These are phyloP conservation scores for Rhamnusium bicolor DNA, from an alignment of 2,888 invertebrate genomes.

Conservation along the genomic window DNA sequence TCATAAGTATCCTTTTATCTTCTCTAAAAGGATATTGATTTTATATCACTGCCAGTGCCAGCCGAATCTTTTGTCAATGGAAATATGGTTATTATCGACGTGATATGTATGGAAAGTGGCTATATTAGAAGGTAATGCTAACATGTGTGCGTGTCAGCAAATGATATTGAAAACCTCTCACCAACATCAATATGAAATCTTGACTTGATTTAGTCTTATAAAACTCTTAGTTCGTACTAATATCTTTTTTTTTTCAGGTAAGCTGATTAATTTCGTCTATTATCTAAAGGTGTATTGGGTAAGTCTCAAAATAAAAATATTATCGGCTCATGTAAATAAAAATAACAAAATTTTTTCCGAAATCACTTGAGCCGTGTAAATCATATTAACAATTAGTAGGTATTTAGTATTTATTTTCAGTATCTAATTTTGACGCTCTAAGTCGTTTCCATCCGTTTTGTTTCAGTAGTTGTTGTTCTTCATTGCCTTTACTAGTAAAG, in stretches of 20 bases:
- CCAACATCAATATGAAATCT: not conserved
- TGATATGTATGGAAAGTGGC: slow-evolving; percentile 14
- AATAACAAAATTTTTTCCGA: no score
- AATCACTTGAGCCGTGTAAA: no score
- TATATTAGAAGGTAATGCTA: slow-evolving; percentile 15
- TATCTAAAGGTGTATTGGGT: no score
- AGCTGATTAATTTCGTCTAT: no score
- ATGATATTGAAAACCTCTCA: not conserved
- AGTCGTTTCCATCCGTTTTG: no score
- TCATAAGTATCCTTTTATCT: slow-evolving; percentile 31
- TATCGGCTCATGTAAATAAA: no score
- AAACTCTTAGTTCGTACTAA: not conserved
- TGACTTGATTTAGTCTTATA: not conserved
- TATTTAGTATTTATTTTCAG: no score
- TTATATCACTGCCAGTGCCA: slow-evolving; percentile 24
- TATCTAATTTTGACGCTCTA: no score
- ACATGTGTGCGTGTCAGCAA: slow-evolving; percentile 1
- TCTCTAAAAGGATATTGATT: slow-evolving; percentile 27
- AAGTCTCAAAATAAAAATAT: no score
- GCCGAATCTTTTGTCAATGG: slow-evolving; percentile 14
- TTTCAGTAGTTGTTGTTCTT: no score
- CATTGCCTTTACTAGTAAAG: no score
- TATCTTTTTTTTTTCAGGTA: not conserved
- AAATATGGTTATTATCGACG: slow-evolving; percentile 20
- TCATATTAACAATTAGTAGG: no score